phyloP scores from a whole-genome alignment of 2,888 invertebrate genomes.

The Agrotis segetum region DNA sequence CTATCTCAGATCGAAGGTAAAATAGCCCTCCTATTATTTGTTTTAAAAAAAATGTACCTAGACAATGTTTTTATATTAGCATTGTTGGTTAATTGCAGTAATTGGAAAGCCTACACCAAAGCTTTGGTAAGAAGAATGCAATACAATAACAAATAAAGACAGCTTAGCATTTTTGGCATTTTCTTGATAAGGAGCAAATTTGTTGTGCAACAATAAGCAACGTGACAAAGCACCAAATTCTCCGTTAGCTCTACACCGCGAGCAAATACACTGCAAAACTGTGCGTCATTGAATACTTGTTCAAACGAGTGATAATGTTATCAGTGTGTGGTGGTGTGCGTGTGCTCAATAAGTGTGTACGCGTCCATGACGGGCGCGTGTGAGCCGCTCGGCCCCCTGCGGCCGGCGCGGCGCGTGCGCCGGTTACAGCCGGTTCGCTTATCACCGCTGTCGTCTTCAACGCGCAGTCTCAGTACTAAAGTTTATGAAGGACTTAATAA shows the following conservation, averaged over 20 bases:
- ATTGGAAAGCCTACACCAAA: neutral
- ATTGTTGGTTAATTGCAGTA: neutral
- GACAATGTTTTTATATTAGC: no score
- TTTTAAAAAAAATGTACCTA: no score
- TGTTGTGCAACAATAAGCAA: slow-evolving; percentile 37
- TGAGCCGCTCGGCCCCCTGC: slow-evolving; percentile 83
- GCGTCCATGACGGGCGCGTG: slow-evolving; percentile 61
- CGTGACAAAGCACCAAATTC: slow-evolving; percentile 61
- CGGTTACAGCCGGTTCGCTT: slow-evolving; percentile 84
- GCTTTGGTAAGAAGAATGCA: no score
- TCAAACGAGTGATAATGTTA: slow-evolving; percentile 78
- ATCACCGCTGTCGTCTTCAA: slow-evolving; percentile 82
- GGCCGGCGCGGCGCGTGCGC: slow-evolving; percentile 83
- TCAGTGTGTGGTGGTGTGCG: slow-evolving; percentile 69
- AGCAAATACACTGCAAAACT: slow-evolving; percentile 71
- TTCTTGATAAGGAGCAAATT: slow-evolving; percentile 13
- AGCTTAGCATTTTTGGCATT: neutral
- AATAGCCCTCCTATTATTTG: no score
- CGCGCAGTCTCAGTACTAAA: slow-evolving; percentile 71
- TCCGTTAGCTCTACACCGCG: slow-evolving; percentile 42
- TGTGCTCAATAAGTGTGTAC: slow-evolving; percentile 61
- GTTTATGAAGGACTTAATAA: slow-evolving; percentile 74
- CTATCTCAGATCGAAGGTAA: no score
- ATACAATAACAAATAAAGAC: neutral
- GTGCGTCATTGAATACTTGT: slow-evolving; percentile 78